A percentile compares a stretch with the other conserved stretches of the same genome.
Conservation (phyloP, 1,140 invertebrate genomes). For the Listronotus bonariensis region DNA sequence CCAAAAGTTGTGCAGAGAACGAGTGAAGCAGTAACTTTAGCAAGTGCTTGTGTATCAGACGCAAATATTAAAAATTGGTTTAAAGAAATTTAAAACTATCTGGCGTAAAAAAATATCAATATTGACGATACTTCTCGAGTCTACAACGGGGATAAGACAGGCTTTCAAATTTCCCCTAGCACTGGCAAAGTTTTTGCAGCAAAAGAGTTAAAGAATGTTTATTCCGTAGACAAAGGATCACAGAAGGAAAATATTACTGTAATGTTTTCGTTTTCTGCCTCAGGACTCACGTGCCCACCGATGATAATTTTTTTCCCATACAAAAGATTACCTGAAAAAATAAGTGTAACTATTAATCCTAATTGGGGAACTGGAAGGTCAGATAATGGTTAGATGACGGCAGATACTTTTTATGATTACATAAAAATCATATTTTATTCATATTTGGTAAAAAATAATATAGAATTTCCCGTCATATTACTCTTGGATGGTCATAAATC, state of each 20-base stretch:
- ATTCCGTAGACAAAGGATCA: constrained; percentile 45
- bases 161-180: constrained; percentile 47
- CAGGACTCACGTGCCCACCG: constrained; percentile 38
- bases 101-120: constrained; percentile 22
- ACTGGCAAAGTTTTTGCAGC: constrained; percentile 45
- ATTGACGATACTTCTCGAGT: constrained; percentile 42
- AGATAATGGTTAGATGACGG: too few relatives aligned
- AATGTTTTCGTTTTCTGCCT: constrained; percentile 45
- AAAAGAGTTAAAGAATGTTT: constrained; percentile 50
- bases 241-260: constrained; percentile 47
- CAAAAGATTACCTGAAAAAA: constrained; percentile 40
- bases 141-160: constrained; percentile 54
- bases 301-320: constrained; percentile 49
- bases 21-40: constrained; percentile 39
- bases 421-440: constrained; percentile 35
- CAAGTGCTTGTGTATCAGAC: constrained; percentile 49
- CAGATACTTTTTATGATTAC: too few relatives aligned
- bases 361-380: constrained; percentile 11
- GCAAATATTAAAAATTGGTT: constrained; percentile 10
- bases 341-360: background rate
- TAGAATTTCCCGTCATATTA: constrained; percentile 40
- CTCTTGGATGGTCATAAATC: constrained; percentile 51
- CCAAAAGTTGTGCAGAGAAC: too few relatives aligned
- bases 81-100: background rate
- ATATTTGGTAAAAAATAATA: constrained; percentile 39